These are phyloP conservation scores for Parthenolecanium corni DNA, from an alignment of 2,888 invertebrate genomes.

Conservation along the genomic window DNA sequence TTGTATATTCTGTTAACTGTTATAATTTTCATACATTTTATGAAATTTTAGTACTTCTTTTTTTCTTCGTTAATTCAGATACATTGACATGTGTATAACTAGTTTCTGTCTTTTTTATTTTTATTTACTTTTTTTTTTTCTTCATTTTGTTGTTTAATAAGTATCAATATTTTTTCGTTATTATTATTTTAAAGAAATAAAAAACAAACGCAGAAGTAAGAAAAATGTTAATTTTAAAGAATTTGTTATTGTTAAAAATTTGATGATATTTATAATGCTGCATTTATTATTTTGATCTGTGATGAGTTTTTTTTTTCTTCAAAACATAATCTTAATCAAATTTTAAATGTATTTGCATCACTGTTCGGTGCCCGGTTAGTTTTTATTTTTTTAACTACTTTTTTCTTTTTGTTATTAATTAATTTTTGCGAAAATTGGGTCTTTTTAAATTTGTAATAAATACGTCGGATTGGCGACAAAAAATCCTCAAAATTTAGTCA, in stretches of 20 bases:
- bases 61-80: conserved; percentile 14
- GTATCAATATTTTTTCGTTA: conserved; percentile 19
- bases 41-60: conserved; percentile 20
- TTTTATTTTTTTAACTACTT: conserved; percentile 18
- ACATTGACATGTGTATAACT: conserved; percentile 24
- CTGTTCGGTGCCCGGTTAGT: conserved; percentile 25
- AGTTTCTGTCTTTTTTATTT: conserved; percentile 24
- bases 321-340: conserved; percentile 29
- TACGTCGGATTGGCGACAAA: neutral
- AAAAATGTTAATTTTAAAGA: conserved; percentile 23
- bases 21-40: conserved; percentile 25
- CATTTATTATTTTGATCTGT: conserved; percentile 29
- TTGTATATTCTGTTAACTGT: conserved; percentile 26
- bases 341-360: conserved; percentile 29
- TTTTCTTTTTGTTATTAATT: neutral
- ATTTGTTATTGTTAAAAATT: conserved; percentile 29
- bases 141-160: conserved; percentile 20
- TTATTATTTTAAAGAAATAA: conserved; percentile 27
- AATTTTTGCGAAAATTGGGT: neutral
- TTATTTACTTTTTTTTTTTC: conserved; percentile 18
- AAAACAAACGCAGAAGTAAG: conserved; percentile 29
- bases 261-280: conserved; percentile 28
- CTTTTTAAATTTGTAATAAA: neutral
- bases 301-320: conserved; percentile 27
- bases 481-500: no score